Conservation (phyloP, 2,888 invertebrate species). For the Aphidius colemani region DNA sequence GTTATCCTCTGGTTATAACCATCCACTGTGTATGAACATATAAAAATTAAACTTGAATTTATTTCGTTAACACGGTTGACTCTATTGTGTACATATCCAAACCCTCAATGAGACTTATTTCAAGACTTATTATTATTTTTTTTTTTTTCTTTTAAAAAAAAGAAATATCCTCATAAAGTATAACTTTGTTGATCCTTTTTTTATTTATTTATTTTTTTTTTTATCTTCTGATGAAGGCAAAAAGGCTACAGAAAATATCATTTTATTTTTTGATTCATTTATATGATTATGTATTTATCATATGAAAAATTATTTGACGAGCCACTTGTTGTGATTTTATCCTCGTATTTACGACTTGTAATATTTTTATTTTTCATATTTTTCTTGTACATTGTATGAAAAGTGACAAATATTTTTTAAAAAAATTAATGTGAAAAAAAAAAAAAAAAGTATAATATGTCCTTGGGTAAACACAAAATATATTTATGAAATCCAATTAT, state of each 20-base stretch:
- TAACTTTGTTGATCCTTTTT: conserved; percentile 2
- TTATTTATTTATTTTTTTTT: not conserved
- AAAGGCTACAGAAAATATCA: conserved; percentile 1
- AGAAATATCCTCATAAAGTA: conserved; percentile 23
- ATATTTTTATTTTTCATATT: not conserved
- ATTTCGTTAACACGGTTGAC: conserved; percentile 13
- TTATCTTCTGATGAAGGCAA: not conserved
- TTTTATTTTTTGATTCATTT: conserved; percentile 13
- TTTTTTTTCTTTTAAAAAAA: conserved; percentile 8
- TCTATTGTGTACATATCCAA: conserved; percentile 4
- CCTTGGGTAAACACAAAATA: conserved; percentile 24
- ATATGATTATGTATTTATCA: not conserved
- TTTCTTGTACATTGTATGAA: not conserved
- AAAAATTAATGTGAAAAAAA: not conserved
- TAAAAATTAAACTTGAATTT: conserved; percentile 19
- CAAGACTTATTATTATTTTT: not conserved
- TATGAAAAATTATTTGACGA: not conserved
- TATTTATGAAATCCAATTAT: conserved; percentile 18
- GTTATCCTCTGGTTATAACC: conserved; percentile 15
- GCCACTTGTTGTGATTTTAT: conserved; percentile 9
- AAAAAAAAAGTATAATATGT: conserved; percentile 17
- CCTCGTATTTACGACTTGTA: not conserved
- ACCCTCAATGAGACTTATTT: conserved; percentile 5
- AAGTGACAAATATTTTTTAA: not conserved
- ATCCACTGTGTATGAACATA: not conserved